Evolutionary conservation across 2,113 vertebrate genomes (phyloP).

Genomic region (Rhinopithecus roxellana): DNA sequence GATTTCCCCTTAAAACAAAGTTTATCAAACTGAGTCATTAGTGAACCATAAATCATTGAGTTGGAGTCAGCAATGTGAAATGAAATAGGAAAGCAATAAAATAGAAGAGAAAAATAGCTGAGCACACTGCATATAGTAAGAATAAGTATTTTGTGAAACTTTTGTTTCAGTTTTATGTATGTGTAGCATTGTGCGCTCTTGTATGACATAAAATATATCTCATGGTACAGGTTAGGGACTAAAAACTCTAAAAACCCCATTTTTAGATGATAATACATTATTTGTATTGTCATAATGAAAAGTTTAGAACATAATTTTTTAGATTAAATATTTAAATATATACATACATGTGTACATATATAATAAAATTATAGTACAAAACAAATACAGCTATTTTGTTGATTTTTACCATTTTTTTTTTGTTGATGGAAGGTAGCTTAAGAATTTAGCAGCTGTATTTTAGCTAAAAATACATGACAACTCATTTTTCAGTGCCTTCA

Average conservation of each 20-base stretch:
- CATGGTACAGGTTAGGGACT: not conserved
- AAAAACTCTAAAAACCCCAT: slow-evolving; percentile 22
- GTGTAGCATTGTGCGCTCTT: not conserved
- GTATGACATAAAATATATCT: not conserved
- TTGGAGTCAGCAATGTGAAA: not conserved
- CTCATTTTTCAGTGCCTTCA: slow-evolving; percentile 39
- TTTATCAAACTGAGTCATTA: slow-evolving; percentile 19
- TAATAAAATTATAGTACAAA: not conserved
- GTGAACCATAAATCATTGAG: not conserved
- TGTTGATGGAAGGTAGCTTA: slow-evolving; percentile 25
- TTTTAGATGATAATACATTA: not conserved
- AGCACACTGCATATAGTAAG: not conserved
- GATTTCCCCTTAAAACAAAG: not conserved
- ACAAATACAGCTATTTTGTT: not conserved
- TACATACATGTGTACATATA: not conserved
- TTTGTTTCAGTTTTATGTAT: not conserved
- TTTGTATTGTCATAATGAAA: slow-evolving; percentile 34
- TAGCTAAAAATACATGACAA: slow-evolving; percentile 6
- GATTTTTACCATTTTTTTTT: not conserved
- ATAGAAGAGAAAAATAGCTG: not conserved
- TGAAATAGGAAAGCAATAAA: not conserved
- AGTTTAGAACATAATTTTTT: slow-evolving; percentile 6
- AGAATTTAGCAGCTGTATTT: slow-evolving; percentile 36
- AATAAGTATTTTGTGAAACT: not conserved
- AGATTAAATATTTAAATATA: slow-evolving; percentile 1